A percentile compares a stretch with the other conserved stretches of the same genome.
Conservation (phyloP, 2,888 invertebrate species). For the Ashinkailepas kermadecensis region DNA sequence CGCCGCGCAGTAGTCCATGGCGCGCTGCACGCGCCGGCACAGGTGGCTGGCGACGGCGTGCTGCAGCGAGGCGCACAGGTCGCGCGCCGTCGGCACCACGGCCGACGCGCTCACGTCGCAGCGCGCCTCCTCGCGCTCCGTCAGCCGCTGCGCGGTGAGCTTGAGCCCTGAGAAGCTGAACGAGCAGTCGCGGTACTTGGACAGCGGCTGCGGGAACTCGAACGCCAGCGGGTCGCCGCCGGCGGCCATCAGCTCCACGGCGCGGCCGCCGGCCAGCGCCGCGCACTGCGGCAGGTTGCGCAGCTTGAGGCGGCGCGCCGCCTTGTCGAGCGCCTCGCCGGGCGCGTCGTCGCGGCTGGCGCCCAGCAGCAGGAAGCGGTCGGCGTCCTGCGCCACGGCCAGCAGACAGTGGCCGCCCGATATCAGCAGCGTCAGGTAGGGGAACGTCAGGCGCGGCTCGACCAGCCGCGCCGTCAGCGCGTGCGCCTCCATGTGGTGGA, state of each 20-base stretch:
- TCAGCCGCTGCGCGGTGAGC: conserved; percentile 51
- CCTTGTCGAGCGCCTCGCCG: conserved; percentile 90
- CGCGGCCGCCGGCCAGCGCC: conserved; percentile 70
- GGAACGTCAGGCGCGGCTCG: conserved; percentile 58
- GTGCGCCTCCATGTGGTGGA: conserved; percentile 99
- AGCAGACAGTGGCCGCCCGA: conserved; percentile 91
- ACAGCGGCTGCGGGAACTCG: conserved; percentile 58
- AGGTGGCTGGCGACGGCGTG: conserved; percentile 66
- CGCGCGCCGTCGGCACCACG: conserved; percentile 57
- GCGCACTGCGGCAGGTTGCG: conserved; percentile 65
- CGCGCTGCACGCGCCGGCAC: conserved; percentile 72
- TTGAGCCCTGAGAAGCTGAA: conserved; percentile 85
- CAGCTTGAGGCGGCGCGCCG: conserved; percentile 75
- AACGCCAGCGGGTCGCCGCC: conserved; percentile 58
- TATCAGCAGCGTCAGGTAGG: conserved; percentile 78
- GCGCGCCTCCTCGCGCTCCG: conserved; percentile 52
- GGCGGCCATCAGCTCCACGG: conserved; percentile 73
- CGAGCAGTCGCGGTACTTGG: conserved; percentile 65
- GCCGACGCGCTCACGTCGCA: background rate
- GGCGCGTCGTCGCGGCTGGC: conserved; percentile 75
- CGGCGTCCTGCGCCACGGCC: conserved; percentile 59
- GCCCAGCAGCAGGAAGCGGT: conserved; percentile 73
- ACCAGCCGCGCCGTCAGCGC: conserved; percentile 78
- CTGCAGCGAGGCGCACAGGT: conserved; percentile 81
- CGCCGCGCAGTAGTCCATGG: conserved; percentile 61